Percentiles rank a stretch among this genome's conserved stretches.
Evolutionary conservation across 2,888 invertebrate species (phyloP).

Genomic region (Platycnemis pennipes): DNA sequence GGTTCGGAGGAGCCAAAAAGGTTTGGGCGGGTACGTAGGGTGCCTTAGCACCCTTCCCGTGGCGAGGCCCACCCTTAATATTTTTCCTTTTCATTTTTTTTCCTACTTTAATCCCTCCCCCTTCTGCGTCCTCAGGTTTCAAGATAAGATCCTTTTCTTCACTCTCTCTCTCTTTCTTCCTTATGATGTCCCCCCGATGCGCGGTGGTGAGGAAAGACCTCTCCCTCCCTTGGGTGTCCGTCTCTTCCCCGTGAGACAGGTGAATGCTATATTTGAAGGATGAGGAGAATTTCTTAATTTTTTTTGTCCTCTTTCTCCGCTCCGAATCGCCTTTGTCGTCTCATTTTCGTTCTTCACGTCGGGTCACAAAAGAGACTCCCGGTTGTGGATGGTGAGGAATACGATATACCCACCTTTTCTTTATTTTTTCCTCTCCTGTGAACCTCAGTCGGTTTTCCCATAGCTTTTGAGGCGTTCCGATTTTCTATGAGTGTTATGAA

Average conservation of each 20-base stretch:
- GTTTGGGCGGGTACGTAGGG: not conserved
- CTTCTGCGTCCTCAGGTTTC: not conserved
- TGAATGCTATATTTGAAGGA: constrained; percentile 49
- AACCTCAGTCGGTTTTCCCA: not conserved
- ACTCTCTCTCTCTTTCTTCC: not conserved
- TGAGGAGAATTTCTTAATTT: not conserved
- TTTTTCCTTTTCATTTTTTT: not conserved
- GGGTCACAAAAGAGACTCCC: constrained; percentile 51
- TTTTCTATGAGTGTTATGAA: not conserved
- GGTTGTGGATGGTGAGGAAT: constrained; percentile 25
- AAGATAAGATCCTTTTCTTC: not conserved
- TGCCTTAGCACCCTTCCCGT: not conserved
- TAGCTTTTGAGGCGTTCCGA: not conserved
- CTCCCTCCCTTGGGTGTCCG: not conserved
- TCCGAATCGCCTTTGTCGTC: constrained; percentile 50
- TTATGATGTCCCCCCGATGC: not conserved
- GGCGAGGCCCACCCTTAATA: not conserved
- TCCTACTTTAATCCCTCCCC: not conserved
- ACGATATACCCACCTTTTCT: not conserved
- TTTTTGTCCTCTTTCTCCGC: not conserved
- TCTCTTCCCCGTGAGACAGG: constrained; percentile 3
- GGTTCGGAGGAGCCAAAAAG: not conserved
- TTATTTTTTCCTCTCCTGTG: not conserved
- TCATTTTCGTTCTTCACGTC: constrained; percentile 30
- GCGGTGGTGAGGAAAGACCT: not conserved